These are phyloP conservation scores for Ferrisia virgata DNA, from an alignment of 2,888 invertebrate genomes.

Conservation along the genomic window DNA sequence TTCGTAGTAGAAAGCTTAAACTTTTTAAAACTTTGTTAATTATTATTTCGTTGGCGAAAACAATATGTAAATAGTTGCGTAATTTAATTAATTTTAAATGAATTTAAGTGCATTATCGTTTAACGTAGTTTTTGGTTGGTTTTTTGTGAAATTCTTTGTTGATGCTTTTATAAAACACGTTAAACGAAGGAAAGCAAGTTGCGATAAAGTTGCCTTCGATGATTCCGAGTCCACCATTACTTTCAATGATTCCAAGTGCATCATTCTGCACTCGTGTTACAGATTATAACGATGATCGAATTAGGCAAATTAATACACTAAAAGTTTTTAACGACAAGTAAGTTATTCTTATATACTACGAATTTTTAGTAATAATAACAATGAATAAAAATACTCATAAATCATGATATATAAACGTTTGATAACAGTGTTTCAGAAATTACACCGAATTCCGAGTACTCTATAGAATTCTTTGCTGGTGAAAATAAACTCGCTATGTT, in stretches of 20 bases:
- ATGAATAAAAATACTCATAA: background rate
- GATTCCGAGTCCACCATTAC: conserved; percentile 13
- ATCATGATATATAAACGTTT: background rate
- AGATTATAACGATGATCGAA: conserved; percentile 4
- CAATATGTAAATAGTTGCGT: background rate
- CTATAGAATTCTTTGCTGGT: conserved; percentile 66
- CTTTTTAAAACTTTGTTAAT: background rate
- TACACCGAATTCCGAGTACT: conserved; percentile 68
- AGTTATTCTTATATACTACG: conserved; percentile 50
- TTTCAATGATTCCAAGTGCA: conserved; percentile 43
- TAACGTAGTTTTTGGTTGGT: background rate
- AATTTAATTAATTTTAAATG: conserved; percentile 18
- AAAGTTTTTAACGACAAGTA: conserved; percentile 80
- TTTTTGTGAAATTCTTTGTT: background rate
- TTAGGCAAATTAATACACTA: conserved; percentile 70
- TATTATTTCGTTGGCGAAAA: background rate
- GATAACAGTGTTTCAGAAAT: conserved; percentile 67
- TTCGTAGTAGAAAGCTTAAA: background rate
- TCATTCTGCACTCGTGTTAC: conserved; percentile 38
- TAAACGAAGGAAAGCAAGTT: background rate
- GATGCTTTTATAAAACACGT: conserved; percentile 11
- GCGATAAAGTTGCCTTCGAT: background rate
- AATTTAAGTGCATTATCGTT: background rate
- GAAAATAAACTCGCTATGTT: conserved; percentile 65
- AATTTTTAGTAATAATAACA: background rate